Evolutionary conservation across 2,888 invertebrate genomes (phyloP).

Genomic region (Catocala nupta): DNA sequence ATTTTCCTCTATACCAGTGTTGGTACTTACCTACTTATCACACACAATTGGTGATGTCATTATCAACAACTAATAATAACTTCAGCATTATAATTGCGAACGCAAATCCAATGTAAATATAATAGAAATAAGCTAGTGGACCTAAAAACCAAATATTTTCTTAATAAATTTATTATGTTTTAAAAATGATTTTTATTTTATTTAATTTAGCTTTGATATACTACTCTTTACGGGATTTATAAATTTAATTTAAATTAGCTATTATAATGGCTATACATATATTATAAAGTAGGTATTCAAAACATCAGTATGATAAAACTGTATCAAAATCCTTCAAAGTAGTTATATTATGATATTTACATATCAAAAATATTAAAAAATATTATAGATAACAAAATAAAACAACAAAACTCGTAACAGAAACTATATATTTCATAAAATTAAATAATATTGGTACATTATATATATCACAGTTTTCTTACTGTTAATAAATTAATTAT

Average conservation of each 20-base stretch:
- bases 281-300: no score
- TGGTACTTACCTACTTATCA: conserved; percentile 25
- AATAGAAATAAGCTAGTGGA: conserved; percentile 44
- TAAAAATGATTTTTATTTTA: conserved; percentile 42
- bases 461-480: conserved; percentile 42
- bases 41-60: conserved; percentile 45
- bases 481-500: conserved; percentile 5
- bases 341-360: no score
- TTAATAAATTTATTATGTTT: conserved; percentile 62
- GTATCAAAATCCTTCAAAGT: no score
- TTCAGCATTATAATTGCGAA: conserved; percentile 24
- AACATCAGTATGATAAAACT: no score
- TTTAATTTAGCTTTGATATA: not conserved
- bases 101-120: conserved; percentile 34
- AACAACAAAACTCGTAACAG: conserved; percentile 1
- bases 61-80: conserved; percentile 34
- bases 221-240: no score
- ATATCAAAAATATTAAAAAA: no score
- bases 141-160: conserved; percentile 55
- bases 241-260: no score
- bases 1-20: conserved; percentile 40
- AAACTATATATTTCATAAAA: conserved; percentile 39
- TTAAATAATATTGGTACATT: conserved; percentile 18
- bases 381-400: conserved; percentile 5
- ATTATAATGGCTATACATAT: no score